Base-by-base conservation (phyloP, 1,140 invertebrate species). In the Philotrypesis tridentata region DNA sequence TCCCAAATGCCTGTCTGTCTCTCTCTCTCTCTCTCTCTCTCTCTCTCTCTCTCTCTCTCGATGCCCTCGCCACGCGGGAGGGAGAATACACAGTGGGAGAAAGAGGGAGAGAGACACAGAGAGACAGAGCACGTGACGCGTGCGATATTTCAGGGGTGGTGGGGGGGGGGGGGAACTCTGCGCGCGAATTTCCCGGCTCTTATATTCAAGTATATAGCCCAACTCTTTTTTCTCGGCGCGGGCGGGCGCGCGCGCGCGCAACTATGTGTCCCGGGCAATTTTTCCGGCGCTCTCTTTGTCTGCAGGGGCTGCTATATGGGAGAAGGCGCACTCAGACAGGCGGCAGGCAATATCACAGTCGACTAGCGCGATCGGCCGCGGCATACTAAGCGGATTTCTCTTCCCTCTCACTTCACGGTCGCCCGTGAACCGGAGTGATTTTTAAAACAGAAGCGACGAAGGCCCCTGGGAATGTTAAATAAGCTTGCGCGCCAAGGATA, bases 321-420 rank as follows among this genome's bases (percentile, higher is more conserved):
- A 37, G 12, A 8, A 33, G 17, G 72, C 25, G 14, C 6, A n/a
- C 21, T 25, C 17, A n/a, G 75, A 48, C 27, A 55, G 78, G 11
- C 71, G 40, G 9, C 33, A 84, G 76, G 83, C 85, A 87, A 87
- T 86, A 85, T 86, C 84, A 86, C 86, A 86, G 81, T 85, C 80
- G 79, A 85, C 83, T 85, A 83, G 70, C 82, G 65, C 80, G 72
- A 79, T 65, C 82, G 55, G 71, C 73, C 78, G 40, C 68, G 77
- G 84, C 85, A 83, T 84, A 85, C 84, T 83, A 86, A 83, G 80
- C 79, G 82, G 25, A 11, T 55, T 55, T 55, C 21, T 17, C 21
- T 17, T 55, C 21, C 48, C 48, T n/a, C 21, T 5, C 17, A 0
- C 48, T 55, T 55, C 21, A n/a, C 76, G 76, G 5, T 63, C 74